These are phyloP conservation scores for Notarius lentiginosus DNA, from an alignment of 2,113 vertebrate species.

Conservation along the genomic window DNA sequence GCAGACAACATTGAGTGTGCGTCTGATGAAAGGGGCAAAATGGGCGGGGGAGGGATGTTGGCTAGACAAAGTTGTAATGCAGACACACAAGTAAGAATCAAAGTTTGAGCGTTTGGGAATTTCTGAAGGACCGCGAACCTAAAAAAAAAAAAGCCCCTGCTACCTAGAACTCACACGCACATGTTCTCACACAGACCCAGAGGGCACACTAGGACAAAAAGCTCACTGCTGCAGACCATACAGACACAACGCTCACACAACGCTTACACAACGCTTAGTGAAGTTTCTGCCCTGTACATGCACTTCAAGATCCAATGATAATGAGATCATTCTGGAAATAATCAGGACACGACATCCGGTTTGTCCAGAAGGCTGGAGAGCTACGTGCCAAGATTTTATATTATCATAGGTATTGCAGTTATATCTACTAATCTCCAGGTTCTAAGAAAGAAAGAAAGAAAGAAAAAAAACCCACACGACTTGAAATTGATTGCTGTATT, in stretches of 20 bases:
- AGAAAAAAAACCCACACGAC: background rate
- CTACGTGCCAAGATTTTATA: constrained; percentile 16
- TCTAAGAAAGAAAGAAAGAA: background rate
- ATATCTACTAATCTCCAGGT: background rate
- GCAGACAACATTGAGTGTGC: constrained; percentile 56
- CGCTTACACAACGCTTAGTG: background rate
- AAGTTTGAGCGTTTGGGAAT: background rate
- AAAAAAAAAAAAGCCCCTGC: background rate
- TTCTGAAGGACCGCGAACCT: background rate
- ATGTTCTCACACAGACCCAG: background rate
- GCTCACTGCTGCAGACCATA: background rate
- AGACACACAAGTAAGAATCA: constrained; percentile 11
- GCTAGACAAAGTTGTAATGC: background rate
- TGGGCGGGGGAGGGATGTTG: background rate
- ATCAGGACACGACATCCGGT: constrained; percentile 30
- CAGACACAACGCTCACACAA: background rate
- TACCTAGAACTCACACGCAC: background rate
- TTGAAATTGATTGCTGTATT: background rate
- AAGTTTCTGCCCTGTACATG: constrained; percentile 21
- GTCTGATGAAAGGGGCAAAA: constrained; percentile 22
- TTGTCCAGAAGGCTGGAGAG: constrained; percentile 15
- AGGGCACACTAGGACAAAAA: constrained; percentile 9
- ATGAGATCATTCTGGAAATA: constrained; percentile 40
- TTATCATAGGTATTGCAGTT: background rate
- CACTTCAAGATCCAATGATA: constrained; percentile 11